Base-by-base conservation (phyloP, 2,888 invertebrate genomes). In the Plemyria rubiginata region DNA sequence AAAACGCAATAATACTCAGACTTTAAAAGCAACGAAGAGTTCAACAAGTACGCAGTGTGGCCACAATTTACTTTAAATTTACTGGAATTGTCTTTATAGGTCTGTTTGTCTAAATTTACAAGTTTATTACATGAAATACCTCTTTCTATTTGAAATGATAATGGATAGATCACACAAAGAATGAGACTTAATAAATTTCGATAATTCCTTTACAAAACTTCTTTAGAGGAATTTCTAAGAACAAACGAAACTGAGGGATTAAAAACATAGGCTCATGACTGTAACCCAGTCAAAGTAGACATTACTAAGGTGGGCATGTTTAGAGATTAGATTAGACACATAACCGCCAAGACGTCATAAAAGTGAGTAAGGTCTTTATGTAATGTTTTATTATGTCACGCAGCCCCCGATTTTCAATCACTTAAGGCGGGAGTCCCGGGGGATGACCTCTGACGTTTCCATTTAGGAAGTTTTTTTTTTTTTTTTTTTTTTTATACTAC, bases 51-150 rank as follows among this genome's bases (percentile, higher is more conserved):
- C 28, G 36, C 48, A 11, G 13, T 45, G 16, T 16, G 9, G 29
- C 8, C 41, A 41, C 29, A 38, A 59, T 60, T 58, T 60, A 54
- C 8, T 43, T 43, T 43, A 7, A 15, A 43, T 45, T 45, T 16
- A 28, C 40, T 55, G 36, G 40, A 61, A 64, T 59, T 61, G 61
- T 59, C 51, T 59, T 56, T 46, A 46, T 11, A 46, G 28, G 56
- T 41, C 51, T 64, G 62, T 61, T 59, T 56, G 16, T 48, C 15
- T 61, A 62, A 49, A 59, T 50, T 64, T 60, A 48, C 36, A 62
- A 59, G 49, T 50, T 59, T 62, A 62, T 50, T 61, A 28, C 46
- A 59, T 55, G 49, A 52, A 52, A 53, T n/a, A 38, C 36, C 45
- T 45, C 45, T 51, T 57, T 52, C 16, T 43, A 41, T 67, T 59